Conservation (phyloP, 2,113 vertebrate genomes). For the Bos javanicus region DNA sequence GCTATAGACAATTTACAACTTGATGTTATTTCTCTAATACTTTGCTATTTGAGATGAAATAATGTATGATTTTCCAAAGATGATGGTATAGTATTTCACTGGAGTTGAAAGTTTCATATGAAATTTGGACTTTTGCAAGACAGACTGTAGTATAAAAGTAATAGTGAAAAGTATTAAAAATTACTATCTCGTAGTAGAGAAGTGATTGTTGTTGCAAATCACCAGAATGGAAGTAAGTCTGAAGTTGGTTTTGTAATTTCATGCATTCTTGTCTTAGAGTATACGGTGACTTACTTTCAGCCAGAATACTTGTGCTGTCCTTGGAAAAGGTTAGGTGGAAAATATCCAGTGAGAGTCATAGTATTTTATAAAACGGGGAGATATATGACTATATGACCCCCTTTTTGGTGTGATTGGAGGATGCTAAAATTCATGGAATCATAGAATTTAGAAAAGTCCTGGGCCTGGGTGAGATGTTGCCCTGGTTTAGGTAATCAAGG, state of each 20-base stretch:
- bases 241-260: slow-evolving; percentile 15
- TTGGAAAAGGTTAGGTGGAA: neutral
- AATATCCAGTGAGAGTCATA: neutral
- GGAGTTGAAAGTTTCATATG: slow-evolving; percentile 20
- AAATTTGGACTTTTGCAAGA: slow-evolving; percentile 20
- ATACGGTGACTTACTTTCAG: neutral
- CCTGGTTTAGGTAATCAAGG: neutral
- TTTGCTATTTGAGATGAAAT: slow-evolving; percentile 5
- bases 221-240: slow-evolving; percentile 34
- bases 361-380: neutral
- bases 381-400: neutral
- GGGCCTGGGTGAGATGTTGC: neutral
- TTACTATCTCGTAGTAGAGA: slow-evolving; percentile 16
- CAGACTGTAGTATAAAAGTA: neutral
- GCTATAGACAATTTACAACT: neutral
- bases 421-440: neutral
- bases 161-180: slow-evolving; percentile 5
- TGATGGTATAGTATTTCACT: neutral
- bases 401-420: neutral
- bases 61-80: neutral
- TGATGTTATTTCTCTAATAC: neutral
- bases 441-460: neutral
- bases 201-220: slow-evolving; percentile 5
- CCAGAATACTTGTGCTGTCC: neutral
- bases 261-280: neutral